A percentile compares a stretch with the other conserved stretches of the same genome.
These are phyloP conservation scores for Ennomos fuscantarius DNA, from an alignment of 2,888 invertebrate species.

Conservation along the genomic window DNA sequence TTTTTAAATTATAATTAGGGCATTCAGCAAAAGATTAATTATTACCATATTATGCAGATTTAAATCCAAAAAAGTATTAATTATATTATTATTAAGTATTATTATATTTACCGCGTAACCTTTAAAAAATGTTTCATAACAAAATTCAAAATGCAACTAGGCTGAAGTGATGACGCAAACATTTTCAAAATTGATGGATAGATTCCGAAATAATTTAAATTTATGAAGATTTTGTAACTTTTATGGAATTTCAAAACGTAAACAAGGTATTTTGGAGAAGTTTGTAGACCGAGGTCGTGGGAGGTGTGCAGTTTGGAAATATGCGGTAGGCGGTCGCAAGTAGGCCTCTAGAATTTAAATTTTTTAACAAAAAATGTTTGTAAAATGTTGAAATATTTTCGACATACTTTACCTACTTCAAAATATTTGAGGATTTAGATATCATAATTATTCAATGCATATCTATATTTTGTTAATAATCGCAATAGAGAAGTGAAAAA, in stretches of 20 bases:
- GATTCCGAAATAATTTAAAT: constrained; percentile 5
- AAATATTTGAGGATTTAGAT: no score
- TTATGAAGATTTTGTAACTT: not conserved
- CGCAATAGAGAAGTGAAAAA: no score
- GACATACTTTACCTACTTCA: not conserved
- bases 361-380: not conserved
- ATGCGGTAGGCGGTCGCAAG: not conserved
- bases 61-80: no score
- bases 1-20: no score
- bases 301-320: constrained; percentile 10
- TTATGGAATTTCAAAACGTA: not conserved
- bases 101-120: no score
- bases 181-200: constrained; percentile 6
- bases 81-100: no score
- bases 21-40: no score
- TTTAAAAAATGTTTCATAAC: not conserved
- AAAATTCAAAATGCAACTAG: not conserved
- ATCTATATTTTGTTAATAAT: no score
- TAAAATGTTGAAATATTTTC: not conserved
- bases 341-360: no score
- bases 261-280: constrained; percentile 14
- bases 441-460: no score
- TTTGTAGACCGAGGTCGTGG: constrained; percentile 10
- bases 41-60: no score
- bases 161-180: constrained; percentile 6